Percentiles rank a stretch among this genome's conserved stretches.
phyloP scores from a whole-genome alignment of 2,888 invertebrate species.

The Netelia inedita region DNA sequence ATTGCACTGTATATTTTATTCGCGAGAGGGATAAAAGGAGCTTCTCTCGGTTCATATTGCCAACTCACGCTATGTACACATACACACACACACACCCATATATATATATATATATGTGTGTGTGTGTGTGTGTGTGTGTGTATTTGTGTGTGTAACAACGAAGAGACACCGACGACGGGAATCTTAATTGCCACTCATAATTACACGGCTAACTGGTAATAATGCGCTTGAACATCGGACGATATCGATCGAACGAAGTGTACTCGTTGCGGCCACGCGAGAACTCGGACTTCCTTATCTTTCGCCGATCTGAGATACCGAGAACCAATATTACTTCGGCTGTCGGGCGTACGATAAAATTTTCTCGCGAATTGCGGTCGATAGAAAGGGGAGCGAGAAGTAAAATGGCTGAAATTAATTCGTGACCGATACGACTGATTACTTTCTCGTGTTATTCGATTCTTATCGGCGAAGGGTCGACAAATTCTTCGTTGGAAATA shows the following conservation, averaged over 20 bases:
- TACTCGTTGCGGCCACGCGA: constrained; percentile 15
- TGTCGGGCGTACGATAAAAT: constrained; percentile 19
- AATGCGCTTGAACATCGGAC: constrained; percentile 60
- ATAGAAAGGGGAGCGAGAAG: constrained; percentile 3
- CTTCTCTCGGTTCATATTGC: constrained; percentile 23
- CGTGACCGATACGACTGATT: not conserved
- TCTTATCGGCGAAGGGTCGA: no score
- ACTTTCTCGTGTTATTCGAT: not conserved
- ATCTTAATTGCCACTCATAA: constrained; percentile 71
- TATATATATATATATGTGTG: not conserved
- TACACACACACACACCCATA: not conserved
- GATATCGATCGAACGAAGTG: constrained; percentile 64
- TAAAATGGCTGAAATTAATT: constrained; percentile 7
- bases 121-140: no score
- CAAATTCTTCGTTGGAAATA: no score
- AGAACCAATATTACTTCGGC: constrained; percentile 28
- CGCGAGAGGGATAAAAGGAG: constrained; percentile 41
- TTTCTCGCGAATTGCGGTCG: constrained; percentile 16
- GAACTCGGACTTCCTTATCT: constrained; percentile 18
- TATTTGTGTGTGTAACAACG: not conserved
- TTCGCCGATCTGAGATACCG: constrained; percentile 33
- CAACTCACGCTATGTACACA: not conserved
- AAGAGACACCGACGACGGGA: constrained; percentile 56
- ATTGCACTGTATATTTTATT: constrained; percentile 75
- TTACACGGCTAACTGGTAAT: constrained; percentile 68